A percentile compares a stretch with the other conserved stretches of the same genome.
These are phyloP conservation scores for Axea sp. DNA, from an alignment of 2,888 invertebrate genomes.

Conservation along the genomic window DNA sequence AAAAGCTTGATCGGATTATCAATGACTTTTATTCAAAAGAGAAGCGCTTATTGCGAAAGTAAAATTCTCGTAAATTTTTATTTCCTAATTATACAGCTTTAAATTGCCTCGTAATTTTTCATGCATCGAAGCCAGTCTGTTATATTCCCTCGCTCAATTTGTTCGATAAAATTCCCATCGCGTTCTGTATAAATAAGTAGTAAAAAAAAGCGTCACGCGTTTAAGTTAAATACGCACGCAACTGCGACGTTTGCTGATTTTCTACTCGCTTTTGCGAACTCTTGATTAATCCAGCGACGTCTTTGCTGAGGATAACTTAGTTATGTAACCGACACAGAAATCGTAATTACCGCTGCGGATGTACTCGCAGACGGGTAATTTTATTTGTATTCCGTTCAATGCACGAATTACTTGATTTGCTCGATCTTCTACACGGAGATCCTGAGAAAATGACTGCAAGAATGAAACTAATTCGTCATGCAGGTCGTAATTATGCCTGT, in stretches of 20 bases:
- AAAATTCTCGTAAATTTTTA: too few species aligned
- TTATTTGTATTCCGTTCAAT: conserved; percentile 16
- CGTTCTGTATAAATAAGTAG: too few species aligned
- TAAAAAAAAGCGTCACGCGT: conserved; percentile 9
- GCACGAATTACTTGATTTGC: conserved; percentile 8
- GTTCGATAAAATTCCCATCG: too few species aligned
- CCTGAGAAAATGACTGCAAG: conserved; percentile 15
- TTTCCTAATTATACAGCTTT: too few species aligned
- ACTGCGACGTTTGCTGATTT: conserved; percentile 14
- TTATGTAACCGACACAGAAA: conserved; percentile 51
- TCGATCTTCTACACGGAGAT: background rate
- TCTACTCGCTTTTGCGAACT: conserved; percentile 8
- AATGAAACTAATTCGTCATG: conserved; percentile 28
- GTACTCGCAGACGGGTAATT: conserved; percentile 17
- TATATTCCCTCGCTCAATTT: too few species aligned
- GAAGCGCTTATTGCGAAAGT: too few species aligned
- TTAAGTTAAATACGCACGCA: conserved; percentile 14
- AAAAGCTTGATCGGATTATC: too few species aligned
- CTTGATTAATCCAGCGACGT: conserved; percentile 38
- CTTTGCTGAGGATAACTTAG: conserved; percentile 13
- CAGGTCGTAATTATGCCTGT: too few species aligned
- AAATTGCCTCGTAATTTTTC: too few species aligned
- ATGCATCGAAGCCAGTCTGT: too few species aligned
- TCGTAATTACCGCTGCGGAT: conserved; percentile 43
- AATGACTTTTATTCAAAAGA: too few species aligned